phyloP scores from a whole-genome alignment of 2,888 invertebrate genomes.

The Lithophane socia region DNA sequence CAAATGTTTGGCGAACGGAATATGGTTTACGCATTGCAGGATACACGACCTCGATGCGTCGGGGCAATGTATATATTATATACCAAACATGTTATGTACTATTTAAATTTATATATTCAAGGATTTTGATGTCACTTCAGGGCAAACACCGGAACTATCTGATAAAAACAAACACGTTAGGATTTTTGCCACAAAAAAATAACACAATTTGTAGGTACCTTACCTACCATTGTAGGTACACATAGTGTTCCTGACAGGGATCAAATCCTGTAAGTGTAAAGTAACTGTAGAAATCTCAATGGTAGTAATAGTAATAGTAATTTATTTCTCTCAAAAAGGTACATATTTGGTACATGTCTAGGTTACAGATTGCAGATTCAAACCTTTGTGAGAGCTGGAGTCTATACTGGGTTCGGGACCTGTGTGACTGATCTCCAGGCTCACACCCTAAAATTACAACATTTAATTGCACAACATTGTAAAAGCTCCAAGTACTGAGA shows the following conservation, averaged over 20 bases:
- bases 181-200: background rate
- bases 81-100: conserved; percentile 8
- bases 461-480: too few species aligned
- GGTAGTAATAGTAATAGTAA: too few species aligned
- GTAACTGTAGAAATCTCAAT: background rate
- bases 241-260: background rate
- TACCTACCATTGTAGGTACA: too few species aligned
- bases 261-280: background rate
- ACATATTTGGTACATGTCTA: too few species aligned
- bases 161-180: background rate
- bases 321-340: too few species aligned
- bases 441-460: too few species aligned
- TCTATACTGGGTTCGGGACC: too few species aligned
- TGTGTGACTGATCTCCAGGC: too few species aligned
- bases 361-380: too few species aligned
- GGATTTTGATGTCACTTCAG: background rate
- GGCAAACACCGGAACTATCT: background rate
- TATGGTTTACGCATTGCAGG: conserved; percentile 65
- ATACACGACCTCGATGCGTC: conserved; percentile 53
- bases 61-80: conserved; percentile 5
- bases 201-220: background rate
- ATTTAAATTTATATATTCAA: background rate
- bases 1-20: conserved; percentile 39
- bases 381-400: too few species aligned
- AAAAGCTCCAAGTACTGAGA: too few species aligned